Base-by-base conservation (phyloP, 1,140 invertebrate species). In the Diprion similis region DNA sequence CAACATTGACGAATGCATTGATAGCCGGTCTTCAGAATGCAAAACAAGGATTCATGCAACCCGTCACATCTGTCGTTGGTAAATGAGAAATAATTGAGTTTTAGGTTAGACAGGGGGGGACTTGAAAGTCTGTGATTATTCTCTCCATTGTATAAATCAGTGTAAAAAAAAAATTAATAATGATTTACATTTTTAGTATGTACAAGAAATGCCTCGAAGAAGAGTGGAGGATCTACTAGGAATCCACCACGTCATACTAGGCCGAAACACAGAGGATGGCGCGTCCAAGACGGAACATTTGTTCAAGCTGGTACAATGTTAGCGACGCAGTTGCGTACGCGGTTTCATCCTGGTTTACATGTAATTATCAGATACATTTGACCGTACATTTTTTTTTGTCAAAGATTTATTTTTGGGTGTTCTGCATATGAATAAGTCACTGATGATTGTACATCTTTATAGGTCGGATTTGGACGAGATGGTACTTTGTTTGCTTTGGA, bases 331-430 rank as follows among this genome's bases (percentile, higher is more conserved):
- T 85, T 88, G 71, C 90, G 79, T n/a, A 84, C 92, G 0, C 89
- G 94, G 74, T 95, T 93, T 82, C 94, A 95, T 88, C 94, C 94
- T n/a, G 94, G 94, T 6, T 84, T 95, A 73, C 92, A 95, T 90
- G 94, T 95, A 88, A 89, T 84, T 83, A 46, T 8, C 37, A 66
- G 19, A 71, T 73, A 46, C 47, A 65, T 66, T 73, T 71, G 51
- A 66, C 70, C 6, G 67, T 51, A 24, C 10, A 11, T 19, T 65
- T 8, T 75, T 24, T 47, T 37, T 37, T 4, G 6, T 37, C 2
- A 66, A 37, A 15, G 19, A 15, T 15, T 59, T 9, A 8, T 3
- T 4, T 15, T 59, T 59, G 7, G 51, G n/a, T 59, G 9, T 59
- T 59, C 9, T 8, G 24, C 24, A 37, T 37, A 37, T 37, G 24